Evolutionary conservation across 2,888 invertebrate genomes (phyloP), one percentile per base, ranked within the genome.

Genomic region (Amphiduros pacificus): DNA sequence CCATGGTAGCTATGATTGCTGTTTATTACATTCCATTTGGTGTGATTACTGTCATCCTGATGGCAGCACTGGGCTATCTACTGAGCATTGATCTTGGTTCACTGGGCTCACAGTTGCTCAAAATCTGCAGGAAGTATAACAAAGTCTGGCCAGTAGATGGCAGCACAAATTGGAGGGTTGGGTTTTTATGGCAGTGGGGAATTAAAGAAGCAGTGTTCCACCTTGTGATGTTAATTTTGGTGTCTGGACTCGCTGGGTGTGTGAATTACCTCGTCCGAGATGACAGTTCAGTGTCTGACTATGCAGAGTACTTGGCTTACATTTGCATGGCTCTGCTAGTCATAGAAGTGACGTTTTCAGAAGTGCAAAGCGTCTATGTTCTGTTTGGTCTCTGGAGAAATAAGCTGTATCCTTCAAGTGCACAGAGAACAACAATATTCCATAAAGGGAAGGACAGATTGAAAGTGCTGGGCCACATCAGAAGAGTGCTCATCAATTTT

Each of bases 21-120:
- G 75, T 71, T 11, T 77, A 74, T 60, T 77, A 72, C 66, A 65
- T 78, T 32, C 61, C 61, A 6, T 26, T 51, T 20, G 56, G 55
- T 14, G 44, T 61, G 32, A 74, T 69, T 31, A 68, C 74, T 1
- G 71, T 78, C 6, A 58, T 77, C 11, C 49, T 80, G 24, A 71
- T 73, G 32, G 73, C 75, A 4, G 40, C 67, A 41, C 66, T 72
- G 58, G 80, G 80, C 28, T 79, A 78, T 66, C 48, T 78, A 36
- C 73, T 80, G 51, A 77, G 78, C 68, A 72, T 69, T 44, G 77
- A 80, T 62, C 65, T 78, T 5, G 74, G 76, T 1, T 70, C 71
- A 6, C 71, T 78, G 44, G 74, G 72, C 28, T 65, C 68, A 56
- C 73, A 76, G 64, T 51, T 77, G 11, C 36, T 70, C 27, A 65